phyloP scores from a whole-genome alignment of 2,113 vertebrate genomes.

The Spheniscus mendiculus region DNA sequence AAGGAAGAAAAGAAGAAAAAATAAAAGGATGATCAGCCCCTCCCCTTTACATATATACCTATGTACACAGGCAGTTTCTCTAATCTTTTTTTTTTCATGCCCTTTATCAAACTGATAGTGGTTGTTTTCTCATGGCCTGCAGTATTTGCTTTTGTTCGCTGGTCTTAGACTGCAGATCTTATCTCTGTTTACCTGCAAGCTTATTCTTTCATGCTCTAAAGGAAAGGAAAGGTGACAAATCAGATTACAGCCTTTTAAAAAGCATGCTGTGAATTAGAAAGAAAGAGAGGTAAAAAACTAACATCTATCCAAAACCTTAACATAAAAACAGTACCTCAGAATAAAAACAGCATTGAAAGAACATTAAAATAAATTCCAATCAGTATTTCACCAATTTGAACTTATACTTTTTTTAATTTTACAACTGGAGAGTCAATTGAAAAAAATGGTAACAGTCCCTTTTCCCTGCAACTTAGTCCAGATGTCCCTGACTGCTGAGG shows the following conservation, averaged over 20 bases:
- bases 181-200: slow-evolving; percentile 2
- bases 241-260: background rate
- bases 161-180: background rate
- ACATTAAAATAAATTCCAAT: background rate
- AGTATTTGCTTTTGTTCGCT: background rate
- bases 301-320: background rate
- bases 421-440: background rate
- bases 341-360: background rate
- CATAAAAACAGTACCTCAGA: background rate
- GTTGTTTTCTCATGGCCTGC: background rate
- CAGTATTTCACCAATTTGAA: background rate
- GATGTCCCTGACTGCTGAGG: background rate
- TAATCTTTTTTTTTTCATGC: background rate
- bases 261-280: background rate
- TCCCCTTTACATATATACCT: background rate
- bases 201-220: background rate
- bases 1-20: too few relatives aligned
- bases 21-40: background rate
- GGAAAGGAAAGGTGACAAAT: background rate
- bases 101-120: background rate
- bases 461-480: background rate
- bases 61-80: background rate
- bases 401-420: background rate
- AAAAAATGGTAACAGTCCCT: background rate
- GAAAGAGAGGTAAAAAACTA: background rate